Percentiles rank a stretch among this genome's conserved stretches.
These are phyloP conservation scores for Oreortyx pictus DNA, from an alignment of 2,797 vertebrate species.

Conservation along the genomic window DNA sequence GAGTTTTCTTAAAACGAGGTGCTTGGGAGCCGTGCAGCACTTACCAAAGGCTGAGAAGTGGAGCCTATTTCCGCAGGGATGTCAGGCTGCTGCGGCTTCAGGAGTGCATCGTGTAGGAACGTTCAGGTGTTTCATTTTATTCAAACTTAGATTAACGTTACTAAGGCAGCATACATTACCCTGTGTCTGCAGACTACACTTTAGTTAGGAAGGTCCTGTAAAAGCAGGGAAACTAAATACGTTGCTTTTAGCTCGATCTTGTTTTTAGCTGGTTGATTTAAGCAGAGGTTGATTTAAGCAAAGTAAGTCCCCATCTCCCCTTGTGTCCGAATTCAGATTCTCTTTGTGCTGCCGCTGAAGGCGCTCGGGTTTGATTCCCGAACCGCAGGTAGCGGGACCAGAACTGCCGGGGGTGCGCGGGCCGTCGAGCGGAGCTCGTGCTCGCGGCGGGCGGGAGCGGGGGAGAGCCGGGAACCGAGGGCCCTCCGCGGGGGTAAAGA, in stretches of 20 bases:
- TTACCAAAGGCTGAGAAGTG: neutral
- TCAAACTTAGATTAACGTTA: neutral
- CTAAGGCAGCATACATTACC: neutral
- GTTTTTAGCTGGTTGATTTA: neutral
- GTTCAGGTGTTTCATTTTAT: neutral
- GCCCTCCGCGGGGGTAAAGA: too few species aligned
- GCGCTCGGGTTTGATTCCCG: neutral
- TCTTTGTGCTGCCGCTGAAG: rapidly evolving
- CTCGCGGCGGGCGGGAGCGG: neutral
- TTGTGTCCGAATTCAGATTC: neutral
- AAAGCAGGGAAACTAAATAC: neutral
- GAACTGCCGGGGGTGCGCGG: neutral
- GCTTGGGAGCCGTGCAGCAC: rapidly evolving
- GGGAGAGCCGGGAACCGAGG: too few species aligned
- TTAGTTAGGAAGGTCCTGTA: neutral
- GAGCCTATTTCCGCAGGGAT: neutral
- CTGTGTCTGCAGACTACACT: neutral
- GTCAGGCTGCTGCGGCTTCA: neutral
- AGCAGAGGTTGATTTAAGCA: neutral
- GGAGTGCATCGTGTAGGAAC: neutral
- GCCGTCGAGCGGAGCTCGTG: too few species aligned
- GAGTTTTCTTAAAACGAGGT: neutral
- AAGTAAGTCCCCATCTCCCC: neutral
- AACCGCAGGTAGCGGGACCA: rapidly evolving
- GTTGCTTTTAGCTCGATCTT: neutral